phyloP scores from a whole-genome alignment of 2,888 invertebrate genomes.

The Apodemia mormo region DNA sequence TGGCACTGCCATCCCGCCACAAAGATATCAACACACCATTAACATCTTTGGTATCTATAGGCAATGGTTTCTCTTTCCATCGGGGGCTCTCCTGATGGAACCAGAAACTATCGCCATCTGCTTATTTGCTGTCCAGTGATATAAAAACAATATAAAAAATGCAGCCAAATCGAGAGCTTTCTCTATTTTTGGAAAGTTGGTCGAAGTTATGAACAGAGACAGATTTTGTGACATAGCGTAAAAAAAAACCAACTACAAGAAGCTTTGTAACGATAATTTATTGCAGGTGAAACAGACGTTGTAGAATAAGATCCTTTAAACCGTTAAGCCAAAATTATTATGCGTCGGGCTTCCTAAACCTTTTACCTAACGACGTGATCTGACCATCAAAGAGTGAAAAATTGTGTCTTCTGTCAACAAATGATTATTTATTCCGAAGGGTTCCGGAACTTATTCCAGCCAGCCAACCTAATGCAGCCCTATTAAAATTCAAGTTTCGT shows the following conservation, averaged over 20 bases:
- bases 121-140: too few relatives aligned
- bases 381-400: constrained; percentile 15
- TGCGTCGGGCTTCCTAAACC: constrained; percentile 5
- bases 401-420: constrained; percentile 23
- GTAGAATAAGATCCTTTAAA: background rate
- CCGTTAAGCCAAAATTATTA: constrained; percentile 12
- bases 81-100: too few relatives aligned
- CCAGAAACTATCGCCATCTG: too few relatives aligned
- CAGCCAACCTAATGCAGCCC: constrained; percentile 43
- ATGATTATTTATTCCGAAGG: constrained; percentile 36
- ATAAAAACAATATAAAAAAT: too few relatives aligned
- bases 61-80: too few relatives aligned
- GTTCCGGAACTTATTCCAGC: constrained; percentile 35
- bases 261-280: background rate
- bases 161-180: too few relatives aligned
- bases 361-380: constrained; percentile 16
- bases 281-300: background rate
- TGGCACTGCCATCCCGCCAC: too few relatives aligned
- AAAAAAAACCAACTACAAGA: background rate
- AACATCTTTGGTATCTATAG: too few relatives aligned
- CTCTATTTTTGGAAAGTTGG: too few relatives aligned
- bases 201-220: too few relatives aligned
- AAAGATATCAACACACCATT: too few relatives aligned
- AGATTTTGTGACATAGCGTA: too few relatives aligned
- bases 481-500: constrained; percentile 48